Percentiles rank a stretch among this genome's conserved stretches.
Conservation (phyloP, 2,888 invertebrate genomes). For the Eudemis profundana region DNA sequence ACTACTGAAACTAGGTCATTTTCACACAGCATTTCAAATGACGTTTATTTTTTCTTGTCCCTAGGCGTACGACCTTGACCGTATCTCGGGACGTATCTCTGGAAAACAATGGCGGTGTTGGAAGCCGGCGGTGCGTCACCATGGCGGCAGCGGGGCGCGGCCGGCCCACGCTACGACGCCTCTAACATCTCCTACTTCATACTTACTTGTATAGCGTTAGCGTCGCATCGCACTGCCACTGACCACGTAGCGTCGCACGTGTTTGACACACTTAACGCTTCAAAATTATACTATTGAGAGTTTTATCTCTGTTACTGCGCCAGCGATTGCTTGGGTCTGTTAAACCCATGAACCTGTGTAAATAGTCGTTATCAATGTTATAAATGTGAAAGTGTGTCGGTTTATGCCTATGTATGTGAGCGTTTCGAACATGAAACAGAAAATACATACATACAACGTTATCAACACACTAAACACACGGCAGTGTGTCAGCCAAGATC, state of each 20-base stretch:
- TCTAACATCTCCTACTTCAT: conserved; percentile 35
- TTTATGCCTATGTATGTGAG: no score
- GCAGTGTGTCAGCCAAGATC: no score
- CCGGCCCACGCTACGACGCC: conserved; percentile 65
- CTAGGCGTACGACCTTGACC: conserved; percentile 24
- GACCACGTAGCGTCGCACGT: conserved; percentile 55
- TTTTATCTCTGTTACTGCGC: not conserved
- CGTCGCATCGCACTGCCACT: conserved; percentile 43
- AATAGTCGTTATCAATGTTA: no score
- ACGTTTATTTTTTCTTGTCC: no score
- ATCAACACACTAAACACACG: no score
- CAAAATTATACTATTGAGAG: not conserved
- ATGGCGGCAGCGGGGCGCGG: conserved; percentile 68
- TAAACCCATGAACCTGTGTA: no score
- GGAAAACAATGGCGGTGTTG: conserved; percentile 47
- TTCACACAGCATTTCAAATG: no score
- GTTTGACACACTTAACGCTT: conserved; percentile 53
- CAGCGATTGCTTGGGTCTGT: no score
- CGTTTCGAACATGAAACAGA: no score
- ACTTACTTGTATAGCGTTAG: conserved; percentile 11
- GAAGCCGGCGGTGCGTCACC: conserved; percentile 67
- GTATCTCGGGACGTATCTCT: conserved; percentile 51
- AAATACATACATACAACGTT: no score
- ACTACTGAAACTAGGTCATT: no score
- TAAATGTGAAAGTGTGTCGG: no score